A percentile compares a stretch with the other conserved stretches of the same genome.
These are phyloP conservation scores for Leptinotarsa lineolata DNA, from an alignment of 1,140 invertebrate genomes.

Conservation along the genomic window DNA sequence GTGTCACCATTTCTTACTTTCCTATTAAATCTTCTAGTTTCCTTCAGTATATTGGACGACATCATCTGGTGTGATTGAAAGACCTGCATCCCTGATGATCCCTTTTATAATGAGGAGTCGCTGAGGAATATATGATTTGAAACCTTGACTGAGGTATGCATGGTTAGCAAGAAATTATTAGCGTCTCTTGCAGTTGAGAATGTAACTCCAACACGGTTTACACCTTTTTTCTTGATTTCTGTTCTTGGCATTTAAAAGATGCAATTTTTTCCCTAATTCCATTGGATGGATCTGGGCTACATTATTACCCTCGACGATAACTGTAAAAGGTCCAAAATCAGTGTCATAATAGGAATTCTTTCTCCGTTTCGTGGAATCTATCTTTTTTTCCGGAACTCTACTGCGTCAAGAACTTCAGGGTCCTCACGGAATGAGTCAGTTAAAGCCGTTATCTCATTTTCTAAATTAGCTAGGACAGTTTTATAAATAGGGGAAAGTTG, in stretches of 20 bases:
- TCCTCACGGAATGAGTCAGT: neutral
- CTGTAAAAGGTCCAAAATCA: neutral
- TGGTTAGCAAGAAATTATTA: neutral
- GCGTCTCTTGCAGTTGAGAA: neutral
- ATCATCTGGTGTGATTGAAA: constrained; percentile 20
- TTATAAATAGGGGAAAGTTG: neutral
- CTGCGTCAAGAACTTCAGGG: neutral
- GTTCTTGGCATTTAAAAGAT: too few species aligned
- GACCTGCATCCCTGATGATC: too few species aligned
- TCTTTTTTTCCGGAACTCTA: neutral
- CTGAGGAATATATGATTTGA: constrained; percentile 25
- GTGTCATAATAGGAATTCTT: constrained; percentile 1
- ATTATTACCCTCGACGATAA: neutral
- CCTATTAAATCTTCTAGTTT: constrained; percentile 20
- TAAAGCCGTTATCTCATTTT: neutral
- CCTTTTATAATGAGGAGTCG: constrained; percentile 23
- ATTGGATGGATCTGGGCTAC: neutral
- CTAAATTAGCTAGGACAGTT: neutral
- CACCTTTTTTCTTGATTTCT: neutral
- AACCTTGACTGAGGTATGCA: too few species aligned
- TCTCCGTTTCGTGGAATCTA: neutral
- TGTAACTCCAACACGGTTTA: neutral
- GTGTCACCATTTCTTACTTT: constrained; percentile 12
- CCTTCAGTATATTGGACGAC: neutral
- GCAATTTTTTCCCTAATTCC: neutral